These are phyloP conservation scores for Leptocoma aspasia DNA, from an alignment of 2,113 vertebrate genomes.

Conservation along the genomic window DNA sequence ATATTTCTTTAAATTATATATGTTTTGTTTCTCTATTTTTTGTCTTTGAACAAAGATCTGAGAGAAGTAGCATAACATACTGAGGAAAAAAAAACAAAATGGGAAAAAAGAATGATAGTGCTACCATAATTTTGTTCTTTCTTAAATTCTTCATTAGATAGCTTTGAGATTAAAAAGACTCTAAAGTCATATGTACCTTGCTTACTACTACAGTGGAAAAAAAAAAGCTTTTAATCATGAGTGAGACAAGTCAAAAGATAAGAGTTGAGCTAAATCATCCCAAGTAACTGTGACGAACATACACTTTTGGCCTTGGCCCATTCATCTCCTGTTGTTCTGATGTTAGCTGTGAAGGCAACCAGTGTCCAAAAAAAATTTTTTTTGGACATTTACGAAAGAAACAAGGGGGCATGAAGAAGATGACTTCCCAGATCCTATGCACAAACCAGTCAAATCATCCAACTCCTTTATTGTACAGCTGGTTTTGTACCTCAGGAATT, in stretches of 20 bases:
- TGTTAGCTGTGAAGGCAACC: neutral
- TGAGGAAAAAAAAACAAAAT: neutral
- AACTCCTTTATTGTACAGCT: neutral
- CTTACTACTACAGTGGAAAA: neutral
- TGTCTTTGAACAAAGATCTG: neutral
- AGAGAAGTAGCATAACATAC: neutral
- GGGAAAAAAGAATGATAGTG: neutral
- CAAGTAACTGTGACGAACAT: neutral
- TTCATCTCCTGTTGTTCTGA: neutral
- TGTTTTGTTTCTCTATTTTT: neutral
- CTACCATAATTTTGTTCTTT: neutral
- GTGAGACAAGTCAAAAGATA: neutral
- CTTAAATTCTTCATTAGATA: neutral
- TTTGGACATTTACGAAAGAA: neutral
- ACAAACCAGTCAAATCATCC: neutral
- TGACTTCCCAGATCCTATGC: neutral
- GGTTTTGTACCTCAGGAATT: neutral
- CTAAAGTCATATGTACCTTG: neutral
- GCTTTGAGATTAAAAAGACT: neutral
- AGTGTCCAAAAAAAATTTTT: neutral
- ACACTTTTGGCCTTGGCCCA: neutral
- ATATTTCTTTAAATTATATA: neutral
- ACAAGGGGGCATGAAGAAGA: neutral
- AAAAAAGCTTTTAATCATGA: neutral
- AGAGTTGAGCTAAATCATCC: neutral